phyloP scores from a whole-genome alignment of 2,797 vertebrate species.

The Melanotaenia pygmaea region DNA sequence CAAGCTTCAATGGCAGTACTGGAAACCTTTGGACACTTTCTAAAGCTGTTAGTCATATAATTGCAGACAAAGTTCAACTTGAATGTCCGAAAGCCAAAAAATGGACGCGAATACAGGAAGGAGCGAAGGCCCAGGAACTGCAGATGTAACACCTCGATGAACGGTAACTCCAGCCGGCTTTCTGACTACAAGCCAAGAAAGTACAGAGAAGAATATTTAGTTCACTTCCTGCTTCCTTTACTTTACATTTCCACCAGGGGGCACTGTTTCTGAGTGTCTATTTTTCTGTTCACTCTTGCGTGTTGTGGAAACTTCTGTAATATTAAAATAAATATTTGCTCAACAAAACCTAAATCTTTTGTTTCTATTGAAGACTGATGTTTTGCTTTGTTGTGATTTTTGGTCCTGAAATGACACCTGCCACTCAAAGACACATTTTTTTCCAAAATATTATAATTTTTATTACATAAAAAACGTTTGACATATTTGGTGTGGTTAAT shows the following conservation, averaged over 20 bases:
- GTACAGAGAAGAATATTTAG: too few relatives aligned
- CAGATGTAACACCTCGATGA: neutral
- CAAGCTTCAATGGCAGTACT: neutral
- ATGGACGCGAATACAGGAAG: neutral
- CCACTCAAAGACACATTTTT: neutral
- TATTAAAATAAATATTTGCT: neutral
- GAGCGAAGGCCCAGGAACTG: neutral
- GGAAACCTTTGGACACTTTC: conserved; percentile 22
- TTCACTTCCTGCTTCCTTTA: conserved; percentile 21
- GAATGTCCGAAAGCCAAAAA: neutral
- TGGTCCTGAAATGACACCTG: neutral
- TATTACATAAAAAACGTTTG: neutral
- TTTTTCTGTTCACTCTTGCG: too few relatives aligned
- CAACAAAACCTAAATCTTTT: neutral
- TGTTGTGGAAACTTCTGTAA: neutral
- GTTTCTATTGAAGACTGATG: neutral
- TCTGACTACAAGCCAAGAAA: neutral
- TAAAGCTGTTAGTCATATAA: neutral
- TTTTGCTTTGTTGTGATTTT: too few relatives aligned
- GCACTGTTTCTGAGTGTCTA: conserved; percentile 17
- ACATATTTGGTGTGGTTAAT: neutral
- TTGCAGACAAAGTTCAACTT: neutral
- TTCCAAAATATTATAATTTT: neutral
- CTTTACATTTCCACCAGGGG: neutral
- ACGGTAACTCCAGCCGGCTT: neutral